A percentile compares a stretch with the other conserved stretches of the same genome.
Conservation (phyloP, 2,797 vertebrate genomes). For the Pseudocheirus occidentalis region DNA sequence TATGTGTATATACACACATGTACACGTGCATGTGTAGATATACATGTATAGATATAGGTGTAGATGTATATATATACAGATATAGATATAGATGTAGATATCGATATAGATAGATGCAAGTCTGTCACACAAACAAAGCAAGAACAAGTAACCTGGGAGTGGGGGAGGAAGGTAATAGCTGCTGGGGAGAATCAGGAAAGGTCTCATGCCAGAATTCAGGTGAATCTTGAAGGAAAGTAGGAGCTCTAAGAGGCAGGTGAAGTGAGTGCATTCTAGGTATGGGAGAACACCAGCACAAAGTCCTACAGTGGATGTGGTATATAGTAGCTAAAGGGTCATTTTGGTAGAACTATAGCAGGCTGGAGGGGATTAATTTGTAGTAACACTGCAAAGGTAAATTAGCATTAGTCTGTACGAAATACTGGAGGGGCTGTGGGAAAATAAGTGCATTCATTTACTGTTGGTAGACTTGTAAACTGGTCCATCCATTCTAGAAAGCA, state of each 20-base stretch:
- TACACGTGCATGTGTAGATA: too few relatives aligned
- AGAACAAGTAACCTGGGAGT: background rate
- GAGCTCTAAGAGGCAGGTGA: background rate
- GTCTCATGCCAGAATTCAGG: background rate
- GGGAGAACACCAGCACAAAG: background rate
- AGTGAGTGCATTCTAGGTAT: background rate
- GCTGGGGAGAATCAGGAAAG: background rate
- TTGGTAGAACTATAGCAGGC: background rate
- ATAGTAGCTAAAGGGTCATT: background rate
- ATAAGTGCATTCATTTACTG: background rate
- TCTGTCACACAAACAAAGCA: background rate
- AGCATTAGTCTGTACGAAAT: background rate
- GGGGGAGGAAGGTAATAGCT: background rate
- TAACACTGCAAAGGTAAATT: background rate
- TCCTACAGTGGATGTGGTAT: background rate
- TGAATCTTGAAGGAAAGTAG: background rate
- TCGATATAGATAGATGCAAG: too few relatives aligned
- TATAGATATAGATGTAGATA: too few relatives aligned
- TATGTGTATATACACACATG: background rate
- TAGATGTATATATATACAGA: too few relatives aligned
- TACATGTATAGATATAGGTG: too few relatives aligned
- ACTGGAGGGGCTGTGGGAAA: background rate
- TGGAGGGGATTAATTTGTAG: background rate
- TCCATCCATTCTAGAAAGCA: background rate
- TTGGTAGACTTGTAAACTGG: background rate